Percentiles rank a stretch among this genome's conserved stretches.
These are phyloP conservation scores for Eilema depressum DNA, from an alignment of 2,888 invertebrate species.

Conservation along the genomic window DNA sequence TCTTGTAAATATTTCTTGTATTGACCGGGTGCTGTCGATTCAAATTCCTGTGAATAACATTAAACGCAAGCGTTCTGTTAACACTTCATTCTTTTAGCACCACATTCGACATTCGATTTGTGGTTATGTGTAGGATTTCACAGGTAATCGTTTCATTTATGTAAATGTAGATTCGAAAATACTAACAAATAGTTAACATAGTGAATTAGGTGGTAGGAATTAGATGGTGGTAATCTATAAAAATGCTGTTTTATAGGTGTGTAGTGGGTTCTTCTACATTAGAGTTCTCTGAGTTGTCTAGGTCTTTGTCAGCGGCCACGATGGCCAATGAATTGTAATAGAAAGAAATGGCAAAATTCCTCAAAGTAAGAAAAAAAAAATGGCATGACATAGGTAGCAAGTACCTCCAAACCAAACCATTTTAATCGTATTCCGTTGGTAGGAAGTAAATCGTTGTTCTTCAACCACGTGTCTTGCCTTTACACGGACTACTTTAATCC, in stretches of 20 bases:
- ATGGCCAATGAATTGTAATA: not conserved
- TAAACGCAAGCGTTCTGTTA: not conserved
- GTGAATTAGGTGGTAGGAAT: not conserved
- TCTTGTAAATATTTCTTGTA: constrained; percentile 29
- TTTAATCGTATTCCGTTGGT: not conserved
- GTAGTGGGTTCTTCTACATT: not conserved
- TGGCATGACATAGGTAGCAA: not conserved
- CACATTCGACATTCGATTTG: constrained; percentile 11
- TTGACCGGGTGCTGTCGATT: constrained; percentile 27
- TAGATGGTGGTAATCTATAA: not conserved
- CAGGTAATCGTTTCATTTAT: not conserved
- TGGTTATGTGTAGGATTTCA: constrained; percentile 4
- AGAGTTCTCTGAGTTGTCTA: too few species aligned
- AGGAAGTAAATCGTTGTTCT: not conserved
- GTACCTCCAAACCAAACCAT: not conserved
- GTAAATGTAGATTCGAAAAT: not conserved
- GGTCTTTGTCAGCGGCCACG: too few species aligned
- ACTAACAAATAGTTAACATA: not conserved
- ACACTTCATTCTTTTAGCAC: constrained; percentile 11
- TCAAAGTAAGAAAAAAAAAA: not conserved
- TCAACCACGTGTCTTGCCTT: not conserved
- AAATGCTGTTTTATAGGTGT: not conserved
- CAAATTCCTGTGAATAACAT: constrained; percentile 7
- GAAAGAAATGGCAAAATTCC: not conserved
- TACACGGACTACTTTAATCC: not conserved